Percentiles rank a stretch among this genome's conserved stretches.
phyloP scores from a whole-genome alignment of 2,113 vertebrate genomes.

The Eulemur macaco region DNA sequence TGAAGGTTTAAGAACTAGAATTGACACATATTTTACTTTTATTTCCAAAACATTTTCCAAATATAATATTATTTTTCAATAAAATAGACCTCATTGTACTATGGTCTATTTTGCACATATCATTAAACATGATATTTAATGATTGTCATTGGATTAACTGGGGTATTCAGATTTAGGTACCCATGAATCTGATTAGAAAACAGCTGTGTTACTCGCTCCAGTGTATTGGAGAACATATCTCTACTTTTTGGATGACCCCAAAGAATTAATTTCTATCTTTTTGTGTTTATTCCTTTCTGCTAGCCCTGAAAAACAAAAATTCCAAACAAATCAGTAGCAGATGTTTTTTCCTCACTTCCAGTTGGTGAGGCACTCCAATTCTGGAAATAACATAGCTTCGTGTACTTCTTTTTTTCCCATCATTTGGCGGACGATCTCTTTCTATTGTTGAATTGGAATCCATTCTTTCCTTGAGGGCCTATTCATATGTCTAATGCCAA shows the following conservation, averaged over 20 bases:
- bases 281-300: not conserved
- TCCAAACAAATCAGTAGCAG: not conserved
- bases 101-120: not conserved
- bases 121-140: not conserved
- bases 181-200: not conserved
- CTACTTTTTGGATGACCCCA: not conserved
- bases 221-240: not conserved
- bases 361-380: not conserved
- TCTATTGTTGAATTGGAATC: slow-evolving; percentile 11
- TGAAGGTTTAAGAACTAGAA: not conserved
- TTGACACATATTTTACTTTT: not conserved
- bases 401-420: not conserved
- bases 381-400: not conserved
- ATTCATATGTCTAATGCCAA: slow-evolving; percentile 32
- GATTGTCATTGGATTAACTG: not conserved
- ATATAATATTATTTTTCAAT: not conserved
- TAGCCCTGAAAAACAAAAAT: not conserved
- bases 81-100: not conserved
- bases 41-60: slow-evolving; percentile 9
- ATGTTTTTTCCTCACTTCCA: not conserved
- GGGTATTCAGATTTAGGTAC: not conserved
- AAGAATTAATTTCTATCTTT: not conserved
- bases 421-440: not conserved
- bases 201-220: not conserved
- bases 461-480: slow-evolving; percentile 37